A percentile compares a stretch with the other conserved stretches of the same genome.
Conservation (phyloP, 2,888 invertebrate species). For the Nomada flava region DNA sequence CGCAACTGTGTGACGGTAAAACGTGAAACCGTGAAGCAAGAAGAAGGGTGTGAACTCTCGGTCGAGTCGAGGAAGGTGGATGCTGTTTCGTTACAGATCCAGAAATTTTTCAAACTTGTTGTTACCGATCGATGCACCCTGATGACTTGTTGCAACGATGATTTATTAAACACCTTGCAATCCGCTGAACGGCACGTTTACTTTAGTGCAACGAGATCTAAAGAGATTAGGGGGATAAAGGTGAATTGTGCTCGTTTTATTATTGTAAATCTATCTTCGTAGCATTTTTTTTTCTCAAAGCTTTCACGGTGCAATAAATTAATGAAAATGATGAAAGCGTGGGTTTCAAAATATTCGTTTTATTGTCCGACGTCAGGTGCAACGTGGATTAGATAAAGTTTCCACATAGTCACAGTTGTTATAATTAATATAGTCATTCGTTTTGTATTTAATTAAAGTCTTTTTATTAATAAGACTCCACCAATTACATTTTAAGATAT, state of each 20-base stretch:
- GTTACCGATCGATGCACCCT: conserved; percentile 29
- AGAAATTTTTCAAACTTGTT: conserved; percentile 9
- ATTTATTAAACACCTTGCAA: conserved; percentile 16
- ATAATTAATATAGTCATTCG: no score
- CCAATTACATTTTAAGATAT: no score
- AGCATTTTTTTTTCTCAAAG: background rate
- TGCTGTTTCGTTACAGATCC: conserved; percentile 15
- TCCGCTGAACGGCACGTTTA: conserved; percentile 2
- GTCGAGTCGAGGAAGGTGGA: background rate
- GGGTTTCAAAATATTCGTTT: no score
- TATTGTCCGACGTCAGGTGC: no score
- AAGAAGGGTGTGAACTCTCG: background rate
- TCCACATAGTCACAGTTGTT: no score
- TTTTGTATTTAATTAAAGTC: no score
- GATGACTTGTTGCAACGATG: conserved; percentile 8
- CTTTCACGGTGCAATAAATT: background rate
- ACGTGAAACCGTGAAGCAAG: conserved; percentile 1
- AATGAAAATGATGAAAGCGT: no score
- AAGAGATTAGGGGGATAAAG: conserved; percentile 14
- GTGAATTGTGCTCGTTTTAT: background rate
- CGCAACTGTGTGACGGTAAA: conserved; percentile 11
- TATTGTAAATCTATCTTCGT: background rate
- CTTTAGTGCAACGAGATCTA: background rate
- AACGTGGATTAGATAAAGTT: no score
- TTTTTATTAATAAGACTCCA: no score